Percentiles rank a stretch among this genome's conserved stretches.
Evolutionary conservation across 2,888 invertebrate species (phyloP).

Genomic region (Notocelia uddmanniana): DNA sequence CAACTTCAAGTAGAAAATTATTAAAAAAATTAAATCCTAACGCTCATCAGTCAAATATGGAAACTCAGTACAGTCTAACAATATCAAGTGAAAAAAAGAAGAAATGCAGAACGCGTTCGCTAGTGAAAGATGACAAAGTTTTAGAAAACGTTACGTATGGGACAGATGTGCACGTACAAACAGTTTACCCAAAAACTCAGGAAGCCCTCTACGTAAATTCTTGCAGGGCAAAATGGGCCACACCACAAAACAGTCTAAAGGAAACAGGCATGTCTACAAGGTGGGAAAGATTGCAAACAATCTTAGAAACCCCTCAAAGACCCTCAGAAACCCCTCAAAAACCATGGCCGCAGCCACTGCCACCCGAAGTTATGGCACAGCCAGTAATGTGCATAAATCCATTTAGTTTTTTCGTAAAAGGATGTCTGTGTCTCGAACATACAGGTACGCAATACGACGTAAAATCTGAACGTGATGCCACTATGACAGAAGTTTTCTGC

Average conservation of each 20-base stretch:
- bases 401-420: not conserved
- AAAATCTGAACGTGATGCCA: not conserved
- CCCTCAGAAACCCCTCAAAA: not conserved
- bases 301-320: not conserved
- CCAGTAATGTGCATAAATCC: constrained; percentile 7
- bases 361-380: not conserved
- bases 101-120: not conserved
- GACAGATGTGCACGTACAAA: not conserved
- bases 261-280: constrained; percentile 3
- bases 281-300: not conserved
- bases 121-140: too few species aligned
- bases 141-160: not conserved
- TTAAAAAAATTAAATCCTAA: not conserved
- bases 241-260: not conserved
- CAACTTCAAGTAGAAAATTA: not conserved
- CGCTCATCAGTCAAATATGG: not conserved
- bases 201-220: not conserved
- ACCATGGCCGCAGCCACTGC: not conserved
- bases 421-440: not conserved
- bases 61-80: not conserved
- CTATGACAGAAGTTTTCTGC: not conserved
- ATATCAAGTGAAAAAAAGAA: not conserved
- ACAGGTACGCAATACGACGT: constrained; percentile 10
- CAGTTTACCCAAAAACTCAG: not conserved
- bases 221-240: not conserved